A percentile compares a stretch with the other conserved stretches of the same genome.
These are phyloP conservation scores for Macquaria ambigua DNA, from an alignment of 2,113 vertebrate species.

Conservation along the genomic window DNA sequence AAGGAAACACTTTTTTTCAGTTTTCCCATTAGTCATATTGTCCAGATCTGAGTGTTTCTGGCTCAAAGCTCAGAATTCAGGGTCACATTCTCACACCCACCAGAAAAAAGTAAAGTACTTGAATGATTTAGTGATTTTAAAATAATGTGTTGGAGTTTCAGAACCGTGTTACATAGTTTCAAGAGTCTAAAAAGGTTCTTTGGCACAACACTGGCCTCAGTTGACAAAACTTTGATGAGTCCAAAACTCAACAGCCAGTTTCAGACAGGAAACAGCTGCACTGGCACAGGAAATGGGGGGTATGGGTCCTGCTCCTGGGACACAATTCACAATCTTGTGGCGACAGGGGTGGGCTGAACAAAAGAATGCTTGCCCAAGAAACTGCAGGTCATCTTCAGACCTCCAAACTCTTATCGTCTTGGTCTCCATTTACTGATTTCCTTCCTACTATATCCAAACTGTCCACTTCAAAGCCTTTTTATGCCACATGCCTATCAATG, in stretches of 20 bases:
- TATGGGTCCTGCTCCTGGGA: constrained; percentile 73
- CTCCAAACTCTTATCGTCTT: constrained; percentile 59
- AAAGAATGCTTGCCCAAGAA: constrained; percentile 77
- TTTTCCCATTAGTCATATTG: constrained; percentile 12
- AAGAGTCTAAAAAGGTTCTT: constrained; percentile 40
- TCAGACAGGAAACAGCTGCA: constrained; percentile 88
- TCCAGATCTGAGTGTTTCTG: not conserved
- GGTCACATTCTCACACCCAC: not conserved
- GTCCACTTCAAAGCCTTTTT: constrained; percentile 70
- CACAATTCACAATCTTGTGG: constrained; percentile 79
- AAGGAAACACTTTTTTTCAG: not conserved
- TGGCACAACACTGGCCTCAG: constrained; percentile 40
- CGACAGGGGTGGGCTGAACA: constrained; percentile 69
- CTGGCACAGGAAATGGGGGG: constrained; percentile 77
- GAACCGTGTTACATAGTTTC: constrained; percentile 51
- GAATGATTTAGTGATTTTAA: constrained; percentile 32
- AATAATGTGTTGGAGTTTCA: constrained; percentile 47
- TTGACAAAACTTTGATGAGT: constrained; percentile 56
- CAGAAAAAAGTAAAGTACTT: not conserved
- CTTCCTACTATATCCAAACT: constrained; percentile 56
- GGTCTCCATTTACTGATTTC: constrained; percentile 69
- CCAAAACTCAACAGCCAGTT: constrained; percentile 78
- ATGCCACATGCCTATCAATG: constrained; percentile 15
- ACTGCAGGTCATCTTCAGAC: constrained; percentile 72
- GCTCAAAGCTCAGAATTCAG: not conserved